Evolutionary conservation across 2,888 invertebrate genomes (phyloP).

Genomic region (Pammene fasciana): DNA sequence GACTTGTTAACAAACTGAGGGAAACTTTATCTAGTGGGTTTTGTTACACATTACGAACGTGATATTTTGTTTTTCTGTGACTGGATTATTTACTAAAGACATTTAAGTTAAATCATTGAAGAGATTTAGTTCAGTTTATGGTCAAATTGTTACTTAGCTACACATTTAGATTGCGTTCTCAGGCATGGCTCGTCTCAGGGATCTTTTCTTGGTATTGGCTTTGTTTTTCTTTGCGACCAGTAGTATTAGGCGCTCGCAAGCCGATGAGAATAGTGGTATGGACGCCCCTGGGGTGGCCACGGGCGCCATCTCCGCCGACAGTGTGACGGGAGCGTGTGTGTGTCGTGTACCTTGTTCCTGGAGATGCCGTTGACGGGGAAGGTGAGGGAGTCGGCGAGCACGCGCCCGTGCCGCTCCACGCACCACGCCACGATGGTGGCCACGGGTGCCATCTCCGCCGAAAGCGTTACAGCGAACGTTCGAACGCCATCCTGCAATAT

Average conservation of each 20-base stretch:
- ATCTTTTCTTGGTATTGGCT: too few relatives aligned
- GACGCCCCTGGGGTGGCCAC: slow-evolving; percentile 95
- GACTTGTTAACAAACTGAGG: too few relatives aligned
- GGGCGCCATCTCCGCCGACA: slow-evolving; percentile 96
- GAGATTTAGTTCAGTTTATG: too few relatives aligned
- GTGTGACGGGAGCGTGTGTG: slow-evolving; percentile 36
- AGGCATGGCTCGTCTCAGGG: slow-evolving; percentile 20
- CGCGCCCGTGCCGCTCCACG: slow-evolving; percentile 90
- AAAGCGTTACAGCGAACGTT: slow-evolving; percentile 91
- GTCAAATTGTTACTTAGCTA: too few relatives aligned
- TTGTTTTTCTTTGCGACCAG: too few relatives aligned
- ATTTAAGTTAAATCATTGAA: too few relatives aligned
- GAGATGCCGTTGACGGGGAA: slow-evolving; percentile 98
- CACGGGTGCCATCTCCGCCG: slow-evolving; percentile 96
- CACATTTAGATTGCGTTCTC: slow-evolving; percentile 75
- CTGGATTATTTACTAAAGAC: too few relatives aligned
- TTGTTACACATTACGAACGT: too few relatives aligned
- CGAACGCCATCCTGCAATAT: slow-evolving; percentile 84
- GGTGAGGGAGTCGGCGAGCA: slow-evolving; percentile 96
- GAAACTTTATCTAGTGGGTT: too few relatives aligned
- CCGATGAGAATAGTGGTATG: too few relatives aligned
- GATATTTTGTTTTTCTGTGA: too few relatives aligned
- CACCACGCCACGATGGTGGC: slow-evolving; percentile 95
- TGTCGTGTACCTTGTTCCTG: slow-evolving; percentile 88
- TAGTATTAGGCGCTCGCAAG: too few relatives aligned